A percentile compares a stretch with the other conserved stretches of the same genome.
phyloP scores from a whole-genome alignment of 2,113 vertebrate species.

The Menura novaehollandiae region DNA sequence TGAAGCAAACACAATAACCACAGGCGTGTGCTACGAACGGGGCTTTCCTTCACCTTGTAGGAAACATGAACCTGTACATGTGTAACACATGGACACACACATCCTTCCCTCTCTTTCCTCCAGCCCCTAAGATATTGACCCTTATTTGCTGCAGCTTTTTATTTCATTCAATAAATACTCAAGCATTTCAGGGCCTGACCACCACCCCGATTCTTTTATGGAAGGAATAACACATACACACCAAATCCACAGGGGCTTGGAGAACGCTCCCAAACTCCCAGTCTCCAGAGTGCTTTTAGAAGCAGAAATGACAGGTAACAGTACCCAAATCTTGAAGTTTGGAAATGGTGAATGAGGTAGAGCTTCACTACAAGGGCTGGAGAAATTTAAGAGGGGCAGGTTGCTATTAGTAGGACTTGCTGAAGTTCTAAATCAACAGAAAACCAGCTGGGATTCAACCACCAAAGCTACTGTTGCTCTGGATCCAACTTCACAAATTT shows the following conservation, averaged over 20 bases:
- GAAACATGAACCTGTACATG: background rate
- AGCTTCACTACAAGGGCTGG: background rate
- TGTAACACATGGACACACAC: background rate
- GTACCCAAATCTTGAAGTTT: background rate
- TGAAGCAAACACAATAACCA: background rate
- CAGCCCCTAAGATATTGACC: background rate
- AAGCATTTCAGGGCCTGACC: background rate
- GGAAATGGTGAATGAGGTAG: background rate
- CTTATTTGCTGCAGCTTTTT: background rate
- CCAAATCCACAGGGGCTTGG: background rate
- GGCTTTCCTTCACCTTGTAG: background rate
- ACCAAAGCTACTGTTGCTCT: background rate
- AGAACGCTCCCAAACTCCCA: background rate
- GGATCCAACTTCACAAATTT: background rate
- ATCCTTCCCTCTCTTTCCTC: background rate
- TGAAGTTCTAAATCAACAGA: background rate
- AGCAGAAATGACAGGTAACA: background rate
- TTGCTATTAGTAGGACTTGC: background rate
- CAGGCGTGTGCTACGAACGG: accelerated
- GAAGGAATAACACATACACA: background rate
- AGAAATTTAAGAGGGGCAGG: background rate
- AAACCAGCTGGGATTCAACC: background rate
- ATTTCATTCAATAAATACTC: background rate
- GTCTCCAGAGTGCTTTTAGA: background rate
- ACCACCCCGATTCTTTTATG: background rate